A percentile compares a stretch with the other conserved stretches of the same genome.
Conservation (phyloP, 53 echinoderm and acorn worm species). For the Apostichopus leukothele region DNA sequence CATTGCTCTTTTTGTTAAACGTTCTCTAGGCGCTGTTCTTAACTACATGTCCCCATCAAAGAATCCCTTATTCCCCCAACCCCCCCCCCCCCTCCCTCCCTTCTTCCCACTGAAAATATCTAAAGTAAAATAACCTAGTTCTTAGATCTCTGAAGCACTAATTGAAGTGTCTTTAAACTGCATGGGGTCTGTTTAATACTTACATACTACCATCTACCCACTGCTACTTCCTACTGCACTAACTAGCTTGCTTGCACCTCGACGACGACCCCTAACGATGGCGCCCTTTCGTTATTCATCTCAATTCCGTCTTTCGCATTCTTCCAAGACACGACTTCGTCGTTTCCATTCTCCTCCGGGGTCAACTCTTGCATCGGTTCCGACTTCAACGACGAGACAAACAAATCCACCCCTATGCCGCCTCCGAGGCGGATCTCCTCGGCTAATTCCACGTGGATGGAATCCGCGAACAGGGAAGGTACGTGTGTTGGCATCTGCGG, state of each 20-base stretch:
- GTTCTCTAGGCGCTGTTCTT: too few relatives aligned
- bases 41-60: too few relatives aligned
- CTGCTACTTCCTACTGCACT: background rate
- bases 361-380: background rate
- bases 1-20: too few relatives aligned
- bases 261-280: background rate
- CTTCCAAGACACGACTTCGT: background rate
- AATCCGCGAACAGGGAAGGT: background rate
- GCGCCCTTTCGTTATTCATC: background rate
- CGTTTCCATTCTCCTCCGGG: background rate
- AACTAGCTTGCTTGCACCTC: background rate
- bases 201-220: background rate
- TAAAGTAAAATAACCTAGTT: too few relatives aligned
- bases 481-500: background rate
- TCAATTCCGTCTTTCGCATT: background rate
- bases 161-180: background rate
- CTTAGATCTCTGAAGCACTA: too few relatives aligned
- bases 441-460: conserved; percentile 2
- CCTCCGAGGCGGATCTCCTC: background rate
- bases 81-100: too few relatives aligned
- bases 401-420: too few relatives aligned
- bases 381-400: background rate
- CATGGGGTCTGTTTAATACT: background rate
- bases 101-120: too few relatives aligned
- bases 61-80: too few relatives aligned